Evolutionary conservation across 2,113 vertebrate genomes (phyloP), one percentile per base, ranked within the genome.

Genomic region (Cochlearius cochlearius): DNA sequence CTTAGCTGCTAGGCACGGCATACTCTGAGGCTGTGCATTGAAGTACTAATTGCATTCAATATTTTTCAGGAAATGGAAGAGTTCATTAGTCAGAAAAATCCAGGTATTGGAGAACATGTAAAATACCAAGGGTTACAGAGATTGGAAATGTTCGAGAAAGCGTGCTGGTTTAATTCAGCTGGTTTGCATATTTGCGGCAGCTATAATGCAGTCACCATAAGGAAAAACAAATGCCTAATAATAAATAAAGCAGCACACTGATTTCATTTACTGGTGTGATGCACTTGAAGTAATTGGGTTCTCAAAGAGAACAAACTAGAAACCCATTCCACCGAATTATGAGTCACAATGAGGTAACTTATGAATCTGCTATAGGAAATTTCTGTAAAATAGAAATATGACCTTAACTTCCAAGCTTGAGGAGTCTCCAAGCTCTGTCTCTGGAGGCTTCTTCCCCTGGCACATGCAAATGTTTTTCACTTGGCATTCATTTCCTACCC

Each of bases 211-310:
- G 67, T 50, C 82, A 63, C 67, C 53, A 58, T 82, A 79, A 95
- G 60, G 87, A 82, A 87, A 95, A 89, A 62, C 89, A 97, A 94
- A 90, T 59, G 63, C 67, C 85, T 82, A 43, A 82, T 91, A 87
- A 87, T 92, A 96, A 96, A 95, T 89, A 90, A 94, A 89, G 81
- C 67, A 66, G 50, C 50, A 83, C 59, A 59, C 87, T 60, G 71
- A 49, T 92, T 92, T 73, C 27, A 66, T 94, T 96, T 94, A 76
- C 71, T 91, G 58, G 66, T 69, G 78, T 86, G 86, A 91, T 91
- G 87, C 91, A 86, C 77, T 96, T 95, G 91, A 89, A 79, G 55
- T 90, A 91, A 95, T 95, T 91, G 87, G 66, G 41, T 95, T 97
- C 91, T 91, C 59, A 50, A 59, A 92, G 81, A 86, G 87, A 95